Base-by-base conservation (phyloP, 2,888 invertebrate genomes). In the Apamea sordens region DNA sequence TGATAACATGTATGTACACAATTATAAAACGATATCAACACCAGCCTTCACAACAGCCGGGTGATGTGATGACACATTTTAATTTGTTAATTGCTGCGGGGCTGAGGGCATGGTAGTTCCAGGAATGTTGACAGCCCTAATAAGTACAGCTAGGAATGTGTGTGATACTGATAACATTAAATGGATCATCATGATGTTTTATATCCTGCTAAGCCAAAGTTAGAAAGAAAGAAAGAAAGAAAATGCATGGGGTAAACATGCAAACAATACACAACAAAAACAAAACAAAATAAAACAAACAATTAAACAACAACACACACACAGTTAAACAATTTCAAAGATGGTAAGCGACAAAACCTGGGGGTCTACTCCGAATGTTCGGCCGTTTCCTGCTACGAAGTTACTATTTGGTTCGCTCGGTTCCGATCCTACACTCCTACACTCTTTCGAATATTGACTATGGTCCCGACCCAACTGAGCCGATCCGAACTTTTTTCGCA, bases 1-100 rank as follows among this genome's bases (percentile, higher is more conserved):
- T 83, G 87, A 88, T 90, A 89, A 80, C 73, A 71, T 69, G 64
- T 76, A 36, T 77, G 75, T 75, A 77, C 65, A 68, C 85, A 47
- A 71, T 83, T 77, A 86, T 81, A 81, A 84, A 82, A 77, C 79
- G 77, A 83, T 83, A 85, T 69, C 79, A 77, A 76, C 75, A 79
- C 59, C 47, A n/a, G 82, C 65, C 15, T 64, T 41, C 68, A 64
- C 65, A 61, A 28, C 53, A 61, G 59, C 36, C n/a, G 32, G 32
- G 36, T 77, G 82, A 80, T 77, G 56, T 85, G 79, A 84, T 47
- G 79, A 83, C 75, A 83, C 75, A 79, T 80, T 77, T 63, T 41
- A 82, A 82, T 82, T 83, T 28, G 67, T 82, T 85, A 77, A 85
- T 83, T 75, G 68, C 59, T 59, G 41, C 69, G 77, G 63, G 36